These are phyloP conservation scores for Euplagia quadripunctaria DNA, from an alignment of 2,888 invertebrate genomes.

Conservation along the genomic window DNA sequence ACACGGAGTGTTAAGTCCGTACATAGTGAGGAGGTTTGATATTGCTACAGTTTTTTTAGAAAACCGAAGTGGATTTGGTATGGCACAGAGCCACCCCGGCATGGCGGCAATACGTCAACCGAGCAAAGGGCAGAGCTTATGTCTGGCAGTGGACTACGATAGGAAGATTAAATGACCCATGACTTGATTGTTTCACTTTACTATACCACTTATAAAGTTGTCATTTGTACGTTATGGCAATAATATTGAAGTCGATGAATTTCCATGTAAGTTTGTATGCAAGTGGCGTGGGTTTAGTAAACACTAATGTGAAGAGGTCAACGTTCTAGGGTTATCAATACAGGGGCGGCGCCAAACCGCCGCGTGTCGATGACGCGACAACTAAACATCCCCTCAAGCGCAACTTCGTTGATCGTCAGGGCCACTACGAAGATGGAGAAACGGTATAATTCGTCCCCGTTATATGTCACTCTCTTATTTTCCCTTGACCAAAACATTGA, in stretches of 20 bases:
- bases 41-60: too few relatives aligned
- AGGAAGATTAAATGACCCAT: too few relatives aligned
- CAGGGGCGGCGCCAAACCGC: conserved; percentile 80
- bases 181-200: too few relatives aligned
- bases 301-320: conserved; percentile 81
- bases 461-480: neutral
- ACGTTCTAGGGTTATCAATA: conserved; percentile 83
- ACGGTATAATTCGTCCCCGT: neutral
- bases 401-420: conserved; percentile 6
- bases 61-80: too few relatives aligned
- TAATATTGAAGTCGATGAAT: neutral
- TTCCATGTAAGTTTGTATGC: conserved; percentile 62
- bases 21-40: too few relatives aligned
- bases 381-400: conserved; percentile 17
- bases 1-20: too few relatives aligned
- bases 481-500: neutral
- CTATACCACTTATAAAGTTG: neutral
- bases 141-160: too few relatives aligned
- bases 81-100: too few relatives aligned
- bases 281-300: conserved; percentile 75
- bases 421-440: neutral
- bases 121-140: too few relatives aligned
- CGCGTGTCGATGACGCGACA: conserved; percentile 35
- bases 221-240: neutral
- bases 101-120: too few relatives aligned